These are phyloP conservation scores for Brachyalestes nurse DNA, from an alignment of 2,797 vertebrate genomes.

Conservation along the genomic window DNA sequence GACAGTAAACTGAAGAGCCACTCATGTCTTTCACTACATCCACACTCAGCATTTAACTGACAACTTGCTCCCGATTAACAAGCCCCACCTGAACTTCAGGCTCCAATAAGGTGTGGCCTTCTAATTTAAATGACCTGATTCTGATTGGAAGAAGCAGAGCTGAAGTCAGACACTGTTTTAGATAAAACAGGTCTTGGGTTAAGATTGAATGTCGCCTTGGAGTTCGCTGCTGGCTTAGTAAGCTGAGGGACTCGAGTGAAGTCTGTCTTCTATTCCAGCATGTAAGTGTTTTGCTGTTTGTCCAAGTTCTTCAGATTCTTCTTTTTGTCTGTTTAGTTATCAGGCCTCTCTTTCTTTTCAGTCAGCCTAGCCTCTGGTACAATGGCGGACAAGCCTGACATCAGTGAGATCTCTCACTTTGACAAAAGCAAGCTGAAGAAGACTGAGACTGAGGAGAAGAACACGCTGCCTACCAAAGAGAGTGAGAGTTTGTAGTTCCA, in stretches of 20 bases:
- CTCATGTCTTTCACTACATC: neutral
- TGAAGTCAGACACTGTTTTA: no score
- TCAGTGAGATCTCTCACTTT: slow-evolving; percentile 79
- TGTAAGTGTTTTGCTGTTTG: neutral
- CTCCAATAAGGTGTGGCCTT: neutral
- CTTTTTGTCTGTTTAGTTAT: neutral
- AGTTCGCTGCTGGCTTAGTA: neutral
- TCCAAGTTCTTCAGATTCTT: fast-evolving
- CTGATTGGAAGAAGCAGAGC: slow-evolving; percentile 8
- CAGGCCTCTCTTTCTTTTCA: neutral
- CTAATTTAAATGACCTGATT: neutral
- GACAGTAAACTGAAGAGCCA: no score
- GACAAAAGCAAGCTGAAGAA: slow-evolving; percentile 81
- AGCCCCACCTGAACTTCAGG: neutral
- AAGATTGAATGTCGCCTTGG: fast-evolving
- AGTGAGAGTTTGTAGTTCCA: slow-evolving; percentile 59
- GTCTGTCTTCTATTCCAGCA: fast-evolving
- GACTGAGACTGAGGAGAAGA: slow-evolving; percentile 80
- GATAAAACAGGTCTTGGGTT: neutral
- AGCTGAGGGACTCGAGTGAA: neutral
- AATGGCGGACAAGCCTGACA: slow-evolving; percentile 79
- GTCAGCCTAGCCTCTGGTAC: neutral
- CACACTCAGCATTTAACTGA: neutral
- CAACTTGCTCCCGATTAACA: neutral
- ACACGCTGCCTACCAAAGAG: slow-evolving; percentile 80